Evolutionary conservation across 2,113 vertebrate species (phyloP), one percentile per base, ranked within the genome.

Genomic region (Paracanthobrama guichenoti): DNA sequence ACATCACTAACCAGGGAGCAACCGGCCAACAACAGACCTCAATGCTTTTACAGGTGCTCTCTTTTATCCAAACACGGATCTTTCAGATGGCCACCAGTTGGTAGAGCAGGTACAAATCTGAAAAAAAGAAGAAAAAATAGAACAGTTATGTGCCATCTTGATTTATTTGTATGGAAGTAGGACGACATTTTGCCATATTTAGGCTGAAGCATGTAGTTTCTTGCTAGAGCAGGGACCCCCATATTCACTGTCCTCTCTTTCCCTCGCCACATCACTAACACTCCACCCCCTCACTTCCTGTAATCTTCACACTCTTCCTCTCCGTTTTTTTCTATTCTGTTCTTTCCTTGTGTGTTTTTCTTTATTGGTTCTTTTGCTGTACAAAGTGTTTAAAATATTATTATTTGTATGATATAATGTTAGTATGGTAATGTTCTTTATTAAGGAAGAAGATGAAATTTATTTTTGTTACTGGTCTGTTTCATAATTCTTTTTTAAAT

Each of bases 401-500:
- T 97, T 99, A 99, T 98, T 98, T 98, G 97, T 98, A 98, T 88
- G 84, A 98, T 98, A 98, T 96, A 96, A 98, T 95, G 97, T 98
- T 97, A 95, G 97, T 99, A 98, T 95, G 95, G 97, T 97, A 97
- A 99, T 98, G 98, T 99, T 98, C 97, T 98, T 98, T 99, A 98
- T 99, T 99, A 98, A 98, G 97, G 97, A 98, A 97, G 93, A 93
- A 97, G 96, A 96, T 86, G 75, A 97, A 97, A 98, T 99, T 99
- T 99, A 99, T 99, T 99, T 99, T 99, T 99, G 98, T 99, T 99
- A 99, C 97, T 92, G 96, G 97, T 99, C 97, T 99, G 98, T 99
- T 99, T 99, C 97, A 98, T 99, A 99, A 99, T 99, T 99, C 97
- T 99, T 99, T 99, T 99, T 98, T 97, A 99, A 99, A 99, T 99